Conservation (phyloP, 2,888 invertebrate genomes). For the Tetragnatha montana region DNA sequence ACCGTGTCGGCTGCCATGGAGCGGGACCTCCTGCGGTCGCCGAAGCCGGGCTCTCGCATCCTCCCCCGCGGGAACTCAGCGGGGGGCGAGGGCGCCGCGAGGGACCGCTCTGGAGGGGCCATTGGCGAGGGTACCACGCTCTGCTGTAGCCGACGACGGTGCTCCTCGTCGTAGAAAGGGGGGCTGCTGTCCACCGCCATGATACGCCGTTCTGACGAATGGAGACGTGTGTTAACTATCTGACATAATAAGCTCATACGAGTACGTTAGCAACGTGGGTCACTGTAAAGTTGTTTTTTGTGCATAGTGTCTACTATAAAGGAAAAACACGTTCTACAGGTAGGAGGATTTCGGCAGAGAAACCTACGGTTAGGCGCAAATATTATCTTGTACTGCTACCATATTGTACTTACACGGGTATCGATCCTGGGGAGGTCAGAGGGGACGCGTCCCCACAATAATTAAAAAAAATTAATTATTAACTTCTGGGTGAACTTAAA, state of each 20-base stretch:
- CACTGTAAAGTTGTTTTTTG: background rate
- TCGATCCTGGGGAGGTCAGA: too few species aligned
- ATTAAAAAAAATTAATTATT: too few species aligned
- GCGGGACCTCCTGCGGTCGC: slow-evolving; percentile 57
- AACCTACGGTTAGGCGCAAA: background rate
- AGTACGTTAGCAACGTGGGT: background rate
- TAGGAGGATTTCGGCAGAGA: background rate
- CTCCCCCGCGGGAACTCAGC: slow-evolving; percentile 49
- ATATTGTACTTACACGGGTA: too few species aligned
- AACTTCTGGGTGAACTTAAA: too few species aligned
- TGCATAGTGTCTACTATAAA: background rate
- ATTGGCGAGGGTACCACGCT: slow-evolving; percentile 32
- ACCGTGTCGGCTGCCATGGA: slow-evolving; percentile 57
- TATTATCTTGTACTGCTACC: too few species aligned
- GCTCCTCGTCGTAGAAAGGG: slow-evolving; percentile 59
- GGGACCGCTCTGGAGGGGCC: slow-evolving; percentile 46
- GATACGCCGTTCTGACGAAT: slow-evolving; percentile 73
- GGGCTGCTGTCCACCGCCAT: slow-evolving; percentile 75
- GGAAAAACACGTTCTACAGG: background rate
- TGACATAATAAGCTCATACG: background rate
- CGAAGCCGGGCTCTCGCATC: slow-evolving; percentile 55
- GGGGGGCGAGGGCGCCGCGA: slow-evolving; percentile 37
- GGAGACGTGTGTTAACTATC: background rate
- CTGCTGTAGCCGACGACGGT: slow-evolving; percentile 29
- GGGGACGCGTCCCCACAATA: too few species aligned